Evolutionary conservation across 2,888 invertebrate species (phyloP).

Genomic region (Tenthredo scrophulariae): DNA sequence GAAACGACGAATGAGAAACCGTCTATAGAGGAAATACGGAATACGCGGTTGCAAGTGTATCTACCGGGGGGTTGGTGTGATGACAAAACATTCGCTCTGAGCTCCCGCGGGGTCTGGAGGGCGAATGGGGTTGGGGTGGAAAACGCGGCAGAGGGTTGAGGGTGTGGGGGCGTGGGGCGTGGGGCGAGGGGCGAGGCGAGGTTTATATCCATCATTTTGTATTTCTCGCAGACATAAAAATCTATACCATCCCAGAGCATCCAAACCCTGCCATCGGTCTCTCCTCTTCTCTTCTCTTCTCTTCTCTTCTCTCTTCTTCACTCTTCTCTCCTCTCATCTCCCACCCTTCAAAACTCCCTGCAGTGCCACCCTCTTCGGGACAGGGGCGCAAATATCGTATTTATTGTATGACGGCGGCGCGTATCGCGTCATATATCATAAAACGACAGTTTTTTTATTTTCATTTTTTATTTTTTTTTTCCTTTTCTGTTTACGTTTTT

Average conservation of each 20-base stretch:
- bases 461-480: conserved; percentile 50
- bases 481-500: not conserved
- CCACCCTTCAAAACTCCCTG: conserved; percentile 27
- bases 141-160: conserved; percentile 27
- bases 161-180: conserved; percentile 59
- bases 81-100: conserved; percentile 77
- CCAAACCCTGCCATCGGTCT: conserved; percentile 60
- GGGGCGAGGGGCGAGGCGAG: conserved; percentile 66
- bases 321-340: conserved; percentile 57
- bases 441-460: conserved; percentile 57
- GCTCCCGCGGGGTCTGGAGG: conserved; percentile 67
- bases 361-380: conserved; percentile 56
- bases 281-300: conserved; percentile 56
- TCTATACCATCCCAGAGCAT: conserved; percentile 73
- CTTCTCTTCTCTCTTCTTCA: conserved; percentile 56
- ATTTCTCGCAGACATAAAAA: conserved; percentile 77
- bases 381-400: conserved; percentile 73
- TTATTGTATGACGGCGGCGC: conserved; percentile 73
- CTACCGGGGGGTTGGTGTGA: conserved; percentile 70
- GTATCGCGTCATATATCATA: conserved; percentile 60
- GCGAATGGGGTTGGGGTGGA: conserved; percentile 44
- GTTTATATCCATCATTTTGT: conserved; percentile 77
- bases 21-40: conserved; percentile 71
- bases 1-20: conserved; percentile 34
- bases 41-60: conserved; percentile 71